Percentiles rank a stretch among this genome's conserved stretches.
phyloP scores from a whole-genome alignment of 2,113 vertebrate species.

The Heptranchias perlo region DNA sequence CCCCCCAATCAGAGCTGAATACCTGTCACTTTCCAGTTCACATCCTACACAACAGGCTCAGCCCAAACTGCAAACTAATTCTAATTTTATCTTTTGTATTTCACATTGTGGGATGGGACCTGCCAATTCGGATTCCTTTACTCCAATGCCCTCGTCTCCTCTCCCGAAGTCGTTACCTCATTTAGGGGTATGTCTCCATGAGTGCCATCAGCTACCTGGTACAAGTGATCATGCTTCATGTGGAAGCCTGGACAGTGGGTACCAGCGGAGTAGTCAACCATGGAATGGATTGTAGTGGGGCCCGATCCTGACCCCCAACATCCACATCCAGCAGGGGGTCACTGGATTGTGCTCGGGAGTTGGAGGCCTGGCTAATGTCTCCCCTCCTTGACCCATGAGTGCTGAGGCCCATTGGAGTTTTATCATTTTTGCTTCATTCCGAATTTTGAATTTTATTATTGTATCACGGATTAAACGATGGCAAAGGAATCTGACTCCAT shows the following conservation, averaged over 20 bases:
- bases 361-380: background rate
- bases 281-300: background rate
- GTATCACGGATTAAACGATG: background rate
- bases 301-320: background rate
- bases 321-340: background rate
- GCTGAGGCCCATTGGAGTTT: background rate
- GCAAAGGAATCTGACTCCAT: background rate
- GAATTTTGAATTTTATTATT: background rate
- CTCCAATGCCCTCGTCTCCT: background rate
- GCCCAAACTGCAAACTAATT: background rate
- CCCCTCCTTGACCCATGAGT: background rate
- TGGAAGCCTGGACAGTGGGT: background rate
- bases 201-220: background rate
- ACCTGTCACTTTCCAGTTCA: background rate
- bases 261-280: background rate
- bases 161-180: background rate
- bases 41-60: background rate
- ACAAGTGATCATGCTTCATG: background rate
- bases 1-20: background rate
- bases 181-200: background rate
- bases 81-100: background rate
- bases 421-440: background rate
- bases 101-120: background rate
- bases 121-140: background rate
- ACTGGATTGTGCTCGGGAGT: too few species aligned